Conservation (phyloP, 2,888 invertebrate species). For the Brenthis daphne region DNA sequence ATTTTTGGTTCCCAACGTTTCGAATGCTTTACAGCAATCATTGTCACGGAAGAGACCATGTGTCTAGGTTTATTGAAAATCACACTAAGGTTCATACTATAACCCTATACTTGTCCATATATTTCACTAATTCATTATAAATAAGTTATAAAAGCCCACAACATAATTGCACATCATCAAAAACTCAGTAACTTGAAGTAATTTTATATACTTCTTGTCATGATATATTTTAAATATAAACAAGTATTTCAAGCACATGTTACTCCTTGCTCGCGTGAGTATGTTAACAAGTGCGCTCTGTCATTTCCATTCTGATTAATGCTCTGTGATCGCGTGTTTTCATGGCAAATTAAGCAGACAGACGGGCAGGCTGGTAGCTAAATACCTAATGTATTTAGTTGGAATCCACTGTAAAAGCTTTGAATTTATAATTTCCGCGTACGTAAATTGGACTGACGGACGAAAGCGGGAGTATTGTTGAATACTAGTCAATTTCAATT, state of each 20-base stretch:
- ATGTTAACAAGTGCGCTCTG: constrained; percentile 40
- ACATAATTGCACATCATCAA: no score
- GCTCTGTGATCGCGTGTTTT: constrained; percentile 58
- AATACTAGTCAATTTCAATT: constrained; percentile 17
- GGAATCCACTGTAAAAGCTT: constrained; percentile 51
- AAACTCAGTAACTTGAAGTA: no score
- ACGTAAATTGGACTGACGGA: constrained; percentile 38
- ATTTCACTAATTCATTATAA: no score
- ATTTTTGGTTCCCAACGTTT: no score
- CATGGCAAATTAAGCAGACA: constrained; percentile 69
- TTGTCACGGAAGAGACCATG: no score
- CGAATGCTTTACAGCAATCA: no score
- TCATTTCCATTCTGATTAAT: constrained; percentile 40
- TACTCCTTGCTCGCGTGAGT: constrained; percentile 33
- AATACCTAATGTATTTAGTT: constrained; percentile 68
- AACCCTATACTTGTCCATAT: no score
- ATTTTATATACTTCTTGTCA: no score
- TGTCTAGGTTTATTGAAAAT: no score
- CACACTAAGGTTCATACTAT: no score
- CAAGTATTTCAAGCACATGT: constrained; percentile 22
- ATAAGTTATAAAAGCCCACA: no score
- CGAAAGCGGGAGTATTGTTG: constrained; percentile 24
- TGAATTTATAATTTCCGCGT: constrained; percentile 58
- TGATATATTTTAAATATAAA: constrained; percentile 9
- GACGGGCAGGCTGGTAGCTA: constrained; percentile 52